phyloP scores from a whole-genome alignment of 2,888 invertebrate species.

The Andrena flavipes region DNA sequence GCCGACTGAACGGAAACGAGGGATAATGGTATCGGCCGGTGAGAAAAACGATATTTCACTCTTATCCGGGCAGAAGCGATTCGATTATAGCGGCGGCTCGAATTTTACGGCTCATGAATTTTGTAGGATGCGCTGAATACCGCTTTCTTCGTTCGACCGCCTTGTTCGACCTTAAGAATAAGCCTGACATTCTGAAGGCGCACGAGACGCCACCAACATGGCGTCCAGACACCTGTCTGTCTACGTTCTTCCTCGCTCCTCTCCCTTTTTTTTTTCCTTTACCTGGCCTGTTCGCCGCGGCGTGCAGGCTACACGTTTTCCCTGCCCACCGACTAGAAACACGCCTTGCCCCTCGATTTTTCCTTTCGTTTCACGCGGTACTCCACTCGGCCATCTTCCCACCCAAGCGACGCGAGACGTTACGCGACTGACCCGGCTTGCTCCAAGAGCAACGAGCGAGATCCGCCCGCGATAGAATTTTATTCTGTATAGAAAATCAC shows the following conservation, averaged over 20 bases:
- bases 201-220: conserved; percentile 36
- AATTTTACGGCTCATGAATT: conserved; percentile 66
- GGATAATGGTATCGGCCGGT: conserved; percentile 2
- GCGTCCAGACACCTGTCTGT: conserved; percentile 58
- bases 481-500: background rate
- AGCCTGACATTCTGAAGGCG: conserved; percentile 45
- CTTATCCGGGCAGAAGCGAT: conserved; percentile 24
- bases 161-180: conserved; percentile 47
- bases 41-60: conserved; percentile 21
- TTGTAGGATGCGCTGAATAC: conserved; percentile 56
- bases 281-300: conserved; percentile 2
- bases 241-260: conserved; percentile 29
- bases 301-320: background rate
- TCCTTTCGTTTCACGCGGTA: conserved; percentile 28
- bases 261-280: background rate
- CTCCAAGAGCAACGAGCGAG: background rate
- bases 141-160: conserved; percentile 42
- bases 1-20: background rate
- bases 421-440: background rate
- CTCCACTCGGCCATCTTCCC: background rate
- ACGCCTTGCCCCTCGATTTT: conserved; percentile 26
- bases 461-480: background rate
- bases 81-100: conserved; percentile 38
- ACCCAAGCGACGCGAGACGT: no score
- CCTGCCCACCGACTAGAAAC: background rate